These are phyloP conservation scores for Panagrolaimus sp. DNA, from an alignment of 1,140 invertebrate genomes.

Conservation along the genomic window DNA sequence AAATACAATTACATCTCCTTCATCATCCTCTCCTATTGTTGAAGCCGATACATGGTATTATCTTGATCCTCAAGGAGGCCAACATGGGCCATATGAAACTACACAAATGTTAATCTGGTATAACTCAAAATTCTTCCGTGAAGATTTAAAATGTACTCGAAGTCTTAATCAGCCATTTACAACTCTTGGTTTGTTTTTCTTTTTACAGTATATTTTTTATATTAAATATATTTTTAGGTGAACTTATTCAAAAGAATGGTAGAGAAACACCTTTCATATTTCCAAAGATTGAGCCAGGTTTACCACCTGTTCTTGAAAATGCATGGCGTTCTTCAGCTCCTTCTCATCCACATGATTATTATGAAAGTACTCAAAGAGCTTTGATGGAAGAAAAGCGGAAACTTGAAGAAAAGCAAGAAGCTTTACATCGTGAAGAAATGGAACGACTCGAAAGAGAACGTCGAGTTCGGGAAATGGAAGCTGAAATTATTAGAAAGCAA, in stretches of 20 bases:
- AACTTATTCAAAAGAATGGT: conserved; percentile 37
- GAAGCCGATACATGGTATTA: conserved; percentile 30
- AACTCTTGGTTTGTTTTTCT: conserved; percentile 2
- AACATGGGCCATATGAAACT: conserved; percentile 39
- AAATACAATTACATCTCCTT: too few relatives aligned
- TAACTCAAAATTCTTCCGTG: conserved; percentile 32
- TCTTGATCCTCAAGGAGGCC: conserved; percentile 29
- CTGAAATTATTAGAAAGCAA: conserved; percentile 29
- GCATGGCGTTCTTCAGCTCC: background rate
- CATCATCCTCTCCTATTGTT: background rate
- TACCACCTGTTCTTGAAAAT: background rate
- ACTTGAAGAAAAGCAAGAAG: conserved; percentile 34
- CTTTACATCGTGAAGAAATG: conserved; percentile 28
- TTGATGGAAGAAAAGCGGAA: conserved; percentile 35
- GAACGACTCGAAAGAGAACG: conserved; percentile 33
- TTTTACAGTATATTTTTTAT: too few relatives aligned
- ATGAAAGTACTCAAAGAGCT: conserved; percentile 18
- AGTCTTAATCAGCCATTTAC: background rate
- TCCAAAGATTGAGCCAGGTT: background rate
- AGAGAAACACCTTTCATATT: conserved; percentile 27
- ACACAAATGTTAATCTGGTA: conserved; percentile 44
- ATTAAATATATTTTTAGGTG: conserved; percentile 16
- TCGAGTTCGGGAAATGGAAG: conserved; percentile 33
- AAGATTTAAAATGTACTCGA: conserved; percentile 16
- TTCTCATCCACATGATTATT: conserved; percentile 7